Evolutionary conservation across 1,140 invertebrate genomes (phyloP), one percentile per base, ranked within the genome.

Genomic region (Physella acuta): DNA sequence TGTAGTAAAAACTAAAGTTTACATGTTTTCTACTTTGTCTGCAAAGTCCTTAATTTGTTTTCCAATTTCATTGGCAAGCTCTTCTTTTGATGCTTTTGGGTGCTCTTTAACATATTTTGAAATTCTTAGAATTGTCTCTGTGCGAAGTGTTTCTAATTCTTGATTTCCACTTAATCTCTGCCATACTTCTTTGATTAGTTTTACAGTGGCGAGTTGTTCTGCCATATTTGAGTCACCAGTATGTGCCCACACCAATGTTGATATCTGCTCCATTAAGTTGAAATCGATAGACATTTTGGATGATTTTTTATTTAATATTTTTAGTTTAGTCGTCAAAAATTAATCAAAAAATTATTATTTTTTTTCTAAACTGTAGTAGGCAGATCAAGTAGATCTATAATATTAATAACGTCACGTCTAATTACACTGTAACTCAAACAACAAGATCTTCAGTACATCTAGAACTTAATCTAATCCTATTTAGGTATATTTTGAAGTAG

Each of bases 21-120:
- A 79, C 70, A 78, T 73, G 26, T 72, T 68, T 30, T 80, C 75
- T 17, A 80, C 65, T 67, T 72, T 70, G 39, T 75, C 33, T 31
- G 71, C 51, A 73, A 80, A 80, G 24, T 68, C 24, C 20, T 34
- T 56, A 24, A 80, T 75, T 39, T 77, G 74, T 60, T 75, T 76
- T 36, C 60, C 58, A 36, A 80, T 52, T 67, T 78, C 77, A 37
- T 76, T 73, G 5, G 52, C 39, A 14, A 78, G 37, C 60, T 78
- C 77, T 53, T 78, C 74, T 52, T 80, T 75, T 34, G 74, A 72
- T 4, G 76, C 76, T 44, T 76, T 78, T 24, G 78, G 78, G 60
- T 80, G 69, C 14, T 75, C 71, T 53, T 78, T 76, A n/a, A 80
- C 68, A 52, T 64, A 78, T 60, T 78, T 74, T 20, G 72, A 70